Evolutionary conservation across 2,888 invertebrate genomes (phyloP), one percentile per base, ranked within the genome.

Genomic region (Plagodis dolabraria): DNA sequence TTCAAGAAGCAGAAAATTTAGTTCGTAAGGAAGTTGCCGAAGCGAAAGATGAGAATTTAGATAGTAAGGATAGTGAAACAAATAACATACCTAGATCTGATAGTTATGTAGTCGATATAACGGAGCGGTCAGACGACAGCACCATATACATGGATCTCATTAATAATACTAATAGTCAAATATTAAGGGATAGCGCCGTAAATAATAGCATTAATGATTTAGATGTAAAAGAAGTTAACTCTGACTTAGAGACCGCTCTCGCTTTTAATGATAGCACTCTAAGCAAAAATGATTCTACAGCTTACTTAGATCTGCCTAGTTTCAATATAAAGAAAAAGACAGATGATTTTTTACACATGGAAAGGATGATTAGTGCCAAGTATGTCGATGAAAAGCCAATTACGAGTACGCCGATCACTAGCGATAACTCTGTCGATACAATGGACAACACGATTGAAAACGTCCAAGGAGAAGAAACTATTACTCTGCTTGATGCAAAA

Each of bases 231-330:
- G 61, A 68, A 56, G 49, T 38, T 57, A 58, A 59, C 10, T 47
- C 46, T 8, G 33, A 33, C 47, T 12, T 33, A 38, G 79, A 82
- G 52, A 65, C 43, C 35, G 4, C 64, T 45, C 62, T 79, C 6
- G 63, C 56, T 36, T 64, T 57, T 53, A 69, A 75, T 53, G 64
- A 64, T 60, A 73, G 71, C 52, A 71, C 71, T 53, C 61, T 84
- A 33, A 59, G 76, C 9, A 80, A 76, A 64, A 82, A 85, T 67
- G 90, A 92, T 64, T 91, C 92, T 36, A 92, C 92, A 0, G 76
- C 81, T 47, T 92, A 92, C 68, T 80, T 92, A 80, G 91, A 92
- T 75, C 77, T 89, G 64, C 92, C 92, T 43, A 85, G 83, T 69
- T 75, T 76, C 38, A 65, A 64, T 35, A 50, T 81, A 48, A 76